Percentiles rank a stretch among this genome's conserved stretches.
Conservation (phyloP, 1,140 invertebrate species). For the Aleiodes sp. region DNA sequence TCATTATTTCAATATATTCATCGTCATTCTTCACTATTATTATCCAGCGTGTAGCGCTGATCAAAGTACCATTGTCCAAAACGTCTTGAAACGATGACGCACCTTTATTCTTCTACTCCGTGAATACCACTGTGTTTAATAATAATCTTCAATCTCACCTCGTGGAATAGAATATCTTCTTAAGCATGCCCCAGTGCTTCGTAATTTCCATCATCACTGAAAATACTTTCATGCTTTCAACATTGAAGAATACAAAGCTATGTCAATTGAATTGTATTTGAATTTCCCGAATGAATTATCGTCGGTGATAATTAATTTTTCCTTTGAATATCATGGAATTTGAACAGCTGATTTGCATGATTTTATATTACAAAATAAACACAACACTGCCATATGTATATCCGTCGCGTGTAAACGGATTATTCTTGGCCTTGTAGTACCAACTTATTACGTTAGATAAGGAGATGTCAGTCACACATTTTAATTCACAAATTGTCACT, state of each 20-base stretch:
- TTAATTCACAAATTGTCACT: slow-evolving; percentile 2
- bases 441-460: neutral
- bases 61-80: slow-evolving; percentile 22
- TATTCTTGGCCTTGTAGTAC: neutral
- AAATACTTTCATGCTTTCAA: too few species aligned
- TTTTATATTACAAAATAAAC: neutral
- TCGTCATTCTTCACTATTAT: slow-evolving; percentile 11
- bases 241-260: too few species aligned
- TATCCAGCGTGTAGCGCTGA: neutral
- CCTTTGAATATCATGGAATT: too few species aligned
- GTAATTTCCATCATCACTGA: too few species aligned
- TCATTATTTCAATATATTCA: neutral
- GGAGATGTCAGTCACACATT: neutral
- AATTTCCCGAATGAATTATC: too few species aligned
- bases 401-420: neutral
- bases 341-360: neutral
- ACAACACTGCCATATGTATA: neutral
- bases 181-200: too few species aligned
- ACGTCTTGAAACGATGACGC: slow-evolving; percentile 4
- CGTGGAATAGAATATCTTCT: too few species aligned
- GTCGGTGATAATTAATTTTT: too few species aligned
- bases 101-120: neutral
- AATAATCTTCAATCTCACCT: neutral
- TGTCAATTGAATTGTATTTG: too few species aligned
- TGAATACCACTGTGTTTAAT: too few species aligned